These are phyloP conservation scores for Oasisia sp. DNA, from an alignment of 2,888 invertebrate species.

Conservation along the genomic window DNA sequence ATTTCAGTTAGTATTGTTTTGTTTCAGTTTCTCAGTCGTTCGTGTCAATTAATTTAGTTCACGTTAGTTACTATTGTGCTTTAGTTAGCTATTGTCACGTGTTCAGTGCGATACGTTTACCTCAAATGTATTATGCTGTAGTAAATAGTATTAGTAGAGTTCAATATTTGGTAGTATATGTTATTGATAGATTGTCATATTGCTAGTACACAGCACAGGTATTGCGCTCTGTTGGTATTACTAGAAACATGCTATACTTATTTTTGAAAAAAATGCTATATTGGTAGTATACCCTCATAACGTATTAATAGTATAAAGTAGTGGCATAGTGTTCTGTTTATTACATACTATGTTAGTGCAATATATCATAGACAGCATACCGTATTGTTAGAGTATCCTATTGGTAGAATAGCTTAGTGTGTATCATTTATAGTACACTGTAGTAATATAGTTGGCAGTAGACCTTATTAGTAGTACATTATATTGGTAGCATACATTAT, in stretches of 20 bases:
- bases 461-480: too few relatives aligned
- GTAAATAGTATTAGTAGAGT: neutral
- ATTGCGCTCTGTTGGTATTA: neutral
- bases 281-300: too few relatives aligned
- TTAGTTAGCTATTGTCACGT: neutral
- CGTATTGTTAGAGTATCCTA: neutral
- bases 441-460: too few relatives aligned
- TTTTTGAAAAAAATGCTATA: too few relatives aligned
- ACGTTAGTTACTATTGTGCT: neutral
- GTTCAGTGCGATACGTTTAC: neutral
- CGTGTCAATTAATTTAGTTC: neutral
- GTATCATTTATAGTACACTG: too few relatives aligned
- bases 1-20: neutral
- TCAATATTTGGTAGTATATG: neutral
- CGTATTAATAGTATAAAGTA: too few relatives aligned
- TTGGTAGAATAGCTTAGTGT: neutral
- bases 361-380: too few relatives aligned
- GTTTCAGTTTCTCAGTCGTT: neutral
- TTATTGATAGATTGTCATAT: neutral
- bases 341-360: too few relatives aligned
- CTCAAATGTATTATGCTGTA: neutral
- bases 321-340: too few relatives aligned
- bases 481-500: too few relatives aligned
- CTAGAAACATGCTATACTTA: neutral
- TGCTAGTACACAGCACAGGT: neutral